phyloP scores from a whole-genome alignment of 2,888 invertebrate genomes.

The Panopea generosa region DNA sequence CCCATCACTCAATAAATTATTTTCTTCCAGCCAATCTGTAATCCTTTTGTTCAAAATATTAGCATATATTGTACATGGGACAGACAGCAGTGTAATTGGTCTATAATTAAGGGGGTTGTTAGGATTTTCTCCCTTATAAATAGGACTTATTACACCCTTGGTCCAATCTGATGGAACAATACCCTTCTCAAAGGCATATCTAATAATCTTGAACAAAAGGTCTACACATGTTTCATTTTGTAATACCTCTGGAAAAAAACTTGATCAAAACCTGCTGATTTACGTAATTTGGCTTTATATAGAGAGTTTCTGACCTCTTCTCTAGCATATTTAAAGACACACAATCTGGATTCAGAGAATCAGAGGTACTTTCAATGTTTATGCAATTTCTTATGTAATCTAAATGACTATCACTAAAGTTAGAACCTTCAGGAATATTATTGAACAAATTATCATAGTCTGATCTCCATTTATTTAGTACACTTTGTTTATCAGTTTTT shows the following conservation, averaged over 20 bases:
- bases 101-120: slow-evolving; percentile 29
- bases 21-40: slow-evolving; percentile 16
- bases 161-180: slow-evolving; percentile 17
- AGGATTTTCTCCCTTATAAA: slow-evolving; percentile 13
- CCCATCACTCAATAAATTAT: slow-evolving; percentile 26
- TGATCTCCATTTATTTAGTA: slow-evolving; percentile 13
- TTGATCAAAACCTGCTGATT: slow-evolving; percentile 13
- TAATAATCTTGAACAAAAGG: slow-evolving; percentile 16
- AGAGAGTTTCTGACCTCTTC: slow-evolving; percentile 9
- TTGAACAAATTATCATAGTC: slow-evolving; percentile 10
- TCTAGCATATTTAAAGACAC: slow-evolving; percentile 1
- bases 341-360: not conserved
- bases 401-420: slow-evolving; percentile 1
- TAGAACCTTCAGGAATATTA: not conserved
- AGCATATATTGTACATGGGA: slow-evolving; percentile 22
- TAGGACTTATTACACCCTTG: slow-evolving; percentile 12
- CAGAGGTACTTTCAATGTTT: not conserved
- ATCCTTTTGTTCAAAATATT: slow-evolving; percentile 24
- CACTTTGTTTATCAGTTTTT: slow-evolving; percentile 1
- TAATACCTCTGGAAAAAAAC: slow-evolving; percentile 17
- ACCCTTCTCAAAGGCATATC: slow-evolving; percentile 13
- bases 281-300: slow-evolving; percentile 1
- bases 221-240: too few species aligned
- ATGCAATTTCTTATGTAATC: not conserved
- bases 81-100: slow-evolving; percentile 18